phyloP scores from a whole-genome alignment of 1,140 invertebrate species.

The Apis laboriosa region DNA sequence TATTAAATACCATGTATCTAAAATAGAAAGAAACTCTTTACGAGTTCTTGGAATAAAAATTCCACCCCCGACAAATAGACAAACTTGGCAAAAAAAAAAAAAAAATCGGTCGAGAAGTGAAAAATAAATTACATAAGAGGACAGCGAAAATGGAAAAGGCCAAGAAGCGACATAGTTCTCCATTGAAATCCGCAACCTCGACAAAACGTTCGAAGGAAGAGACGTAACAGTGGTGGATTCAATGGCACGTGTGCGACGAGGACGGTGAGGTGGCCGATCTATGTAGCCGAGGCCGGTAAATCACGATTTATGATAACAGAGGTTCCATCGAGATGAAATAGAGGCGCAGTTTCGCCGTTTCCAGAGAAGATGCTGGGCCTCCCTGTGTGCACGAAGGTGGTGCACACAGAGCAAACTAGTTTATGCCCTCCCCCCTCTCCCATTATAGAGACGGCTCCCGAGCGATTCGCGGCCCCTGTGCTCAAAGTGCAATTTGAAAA shows the following conservation, averaged over 20 bases:
- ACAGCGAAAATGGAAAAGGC: background rate
- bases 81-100: background rate
- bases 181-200: slow-evolving; percentile 1
- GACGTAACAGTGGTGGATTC: background rate
- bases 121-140: background rate
- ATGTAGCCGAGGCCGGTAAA: slow-evolving; percentile 58
- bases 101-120: background rate
- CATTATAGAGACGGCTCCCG: background rate
- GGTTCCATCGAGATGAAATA: slow-evolving; percentile 68
- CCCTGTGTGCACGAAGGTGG: slow-evolving; percentile 3
- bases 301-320: slow-evolving; percentile 68
- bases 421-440: slow-evolving; percentile 9
- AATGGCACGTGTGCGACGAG: slow-evolving; percentile 9
- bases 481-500: slow-evolving; percentile 35
- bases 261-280: slow-evolving; percentile 36
- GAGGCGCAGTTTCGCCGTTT: slow-evolving; percentile 56
- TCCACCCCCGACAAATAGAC: background rate
- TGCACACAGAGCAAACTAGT: slow-evolving; percentile 27
- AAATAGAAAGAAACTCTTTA: background rate
- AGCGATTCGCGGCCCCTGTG: background rate
- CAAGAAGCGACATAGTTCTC: background rate
- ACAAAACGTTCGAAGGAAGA: background rate
- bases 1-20: background rate
- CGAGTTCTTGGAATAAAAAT: too few relatives aligned
- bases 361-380: slow-evolving; percentile 45